Conservation (phyloP, 2,113 vertebrate species). For the Perccottus glenii region DNA sequence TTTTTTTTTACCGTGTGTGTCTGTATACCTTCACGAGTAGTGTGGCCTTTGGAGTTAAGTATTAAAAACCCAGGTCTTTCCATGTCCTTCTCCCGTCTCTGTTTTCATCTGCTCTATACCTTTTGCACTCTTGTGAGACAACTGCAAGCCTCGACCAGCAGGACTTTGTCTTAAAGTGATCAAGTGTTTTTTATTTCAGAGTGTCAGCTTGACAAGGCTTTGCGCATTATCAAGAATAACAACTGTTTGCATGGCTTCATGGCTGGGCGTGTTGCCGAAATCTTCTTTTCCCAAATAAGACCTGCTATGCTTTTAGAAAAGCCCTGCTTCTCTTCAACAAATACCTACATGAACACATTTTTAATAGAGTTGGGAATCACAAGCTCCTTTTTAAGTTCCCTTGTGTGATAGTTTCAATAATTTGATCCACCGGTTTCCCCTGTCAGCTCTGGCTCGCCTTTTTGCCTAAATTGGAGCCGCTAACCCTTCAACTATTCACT, state of each 20-base stretch:
- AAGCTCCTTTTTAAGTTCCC: no score
- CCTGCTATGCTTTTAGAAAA: background rate
- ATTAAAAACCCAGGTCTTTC: background rate
- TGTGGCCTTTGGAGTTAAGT: background rate
- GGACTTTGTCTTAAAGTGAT: constrained; percentile 40
- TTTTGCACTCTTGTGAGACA: constrained; percentile 33
- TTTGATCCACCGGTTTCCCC: no score
- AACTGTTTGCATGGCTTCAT: constrained; percentile 36
- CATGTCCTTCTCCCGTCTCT: background rate
- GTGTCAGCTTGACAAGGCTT: constrained; percentile 55
- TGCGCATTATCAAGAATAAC: constrained; percentile 56
- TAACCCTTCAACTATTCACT: no score
- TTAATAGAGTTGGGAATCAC: no score
- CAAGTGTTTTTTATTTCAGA: constrained; percentile 37
- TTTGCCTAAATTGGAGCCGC: no score
- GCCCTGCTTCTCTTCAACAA: background rate
- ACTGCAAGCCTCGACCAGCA: constrained; percentile 60
- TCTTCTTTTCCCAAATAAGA: constrained; percentile 5
- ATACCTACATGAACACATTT: background rate
- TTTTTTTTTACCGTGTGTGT: background rate
- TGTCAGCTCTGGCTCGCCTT: no score
- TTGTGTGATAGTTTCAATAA: no score
- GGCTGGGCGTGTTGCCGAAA: background rate
- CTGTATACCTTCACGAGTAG: background rate
- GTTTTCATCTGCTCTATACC: background rate